Conservation (phyloP, 37 sponge, comb jelly and placozoan species). For the Geodia barretti region DNA sequence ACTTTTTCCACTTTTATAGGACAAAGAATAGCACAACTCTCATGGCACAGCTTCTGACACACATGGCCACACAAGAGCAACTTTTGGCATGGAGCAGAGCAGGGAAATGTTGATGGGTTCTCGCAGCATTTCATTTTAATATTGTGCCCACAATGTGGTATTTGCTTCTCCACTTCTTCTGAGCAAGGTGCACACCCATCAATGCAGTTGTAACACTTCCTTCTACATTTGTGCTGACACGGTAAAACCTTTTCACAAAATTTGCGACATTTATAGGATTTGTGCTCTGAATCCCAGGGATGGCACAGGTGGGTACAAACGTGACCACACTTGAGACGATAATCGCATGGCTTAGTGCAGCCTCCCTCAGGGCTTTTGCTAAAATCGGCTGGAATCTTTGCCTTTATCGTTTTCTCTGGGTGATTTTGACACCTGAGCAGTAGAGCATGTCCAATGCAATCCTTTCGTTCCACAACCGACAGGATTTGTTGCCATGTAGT, state of each 20-base stretch:
- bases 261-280: slow-evolving; percentile 41
- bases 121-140: slow-evolving; percentile 32
- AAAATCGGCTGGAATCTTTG: slow-evolving; percentile 49
- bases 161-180: slow-evolving; percentile 29
- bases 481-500: slow-evolving; percentile 75
- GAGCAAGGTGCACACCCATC: slow-evolving; percentile 60
- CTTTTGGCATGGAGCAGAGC: slow-evolving; percentile 55
- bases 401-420: slow-evolving; percentile 34
- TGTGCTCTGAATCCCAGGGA: slow-evolving; percentile 70
- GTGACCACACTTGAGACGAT: slow-evolving; percentile 78
- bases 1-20: background rate
- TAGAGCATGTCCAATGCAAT: slow-evolving; percentile 51
- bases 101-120: slow-evolving; percentile 17
- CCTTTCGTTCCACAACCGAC: slow-evolving; percentile 27
- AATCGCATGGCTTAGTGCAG: slow-evolving; percentile 57
- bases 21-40: slow-evolving; percentile 56
- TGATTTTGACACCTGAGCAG: slow-evolving; percentile 80
- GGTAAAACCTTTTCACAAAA: slow-evolving; percentile 38
- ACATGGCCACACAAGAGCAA: slow-evolving; percentile 76
- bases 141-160: slow-evolving; percentile 63
- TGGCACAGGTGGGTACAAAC: slow-evolving; percentile 73
- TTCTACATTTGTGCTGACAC: slow-evolving; percentile 79
- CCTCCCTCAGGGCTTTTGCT: slow-evolving; percentile 83
- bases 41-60: slow-evolving; percentile 64
- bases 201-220: slow-evolving; percentile 63